Evolutionary conservation across 2,797 vertebrate species (phyloP), one percentile per base, ranked within the genome.

Genomic region (Myiotriccus ornatus): DNA sequence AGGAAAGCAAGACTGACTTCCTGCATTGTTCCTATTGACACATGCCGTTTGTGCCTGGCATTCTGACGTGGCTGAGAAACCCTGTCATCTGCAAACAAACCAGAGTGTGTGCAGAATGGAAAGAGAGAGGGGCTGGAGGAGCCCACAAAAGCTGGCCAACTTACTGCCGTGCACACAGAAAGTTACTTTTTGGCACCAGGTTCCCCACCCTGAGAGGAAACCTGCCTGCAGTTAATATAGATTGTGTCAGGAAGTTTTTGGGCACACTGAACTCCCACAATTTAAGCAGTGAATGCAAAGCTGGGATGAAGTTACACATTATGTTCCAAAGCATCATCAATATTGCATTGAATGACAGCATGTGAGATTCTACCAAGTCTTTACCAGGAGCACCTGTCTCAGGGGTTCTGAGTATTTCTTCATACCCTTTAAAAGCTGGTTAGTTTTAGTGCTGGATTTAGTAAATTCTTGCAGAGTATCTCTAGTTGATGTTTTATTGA

Each of bases 1-100:
- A 84, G 75, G 74, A 44, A 75, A 68, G 24, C 28, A 47, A 56
- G 74, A 47, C 18, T 88, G 90, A 84, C 69, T 94, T 93, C 49
- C 43, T 93, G 43, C 82, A 75, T 93, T 95, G 84, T 87, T 92
- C 90, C 69, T 92, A 65, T 15, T 84, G 71, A 74, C 65, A 81
- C 82, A 69, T 41, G 55, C 64, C 85, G 39, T 68, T 93, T 92
- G 49, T 91, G 56, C 65, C 89, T 89, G n/a, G 28, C 86, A 35
- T 94, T 90, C 88, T 80, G 52, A 84, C 0, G 4, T 71, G 91
- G 76, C 94, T 78, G 89, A 95, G 95, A 89, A 90, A 85, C 78
- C 39, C 89, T 92, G 87, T 90, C 53, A 64, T 94, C 68, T 81
- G 90, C 88, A 95, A 95, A 96, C 89, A 94, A 84, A 88, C 5